These are phyloP conservation scores for Galeopsomyia nigrocyanea DNA, from an alignment of 2,888 invertebrate species.

Conservation along the genomic window DNA sequence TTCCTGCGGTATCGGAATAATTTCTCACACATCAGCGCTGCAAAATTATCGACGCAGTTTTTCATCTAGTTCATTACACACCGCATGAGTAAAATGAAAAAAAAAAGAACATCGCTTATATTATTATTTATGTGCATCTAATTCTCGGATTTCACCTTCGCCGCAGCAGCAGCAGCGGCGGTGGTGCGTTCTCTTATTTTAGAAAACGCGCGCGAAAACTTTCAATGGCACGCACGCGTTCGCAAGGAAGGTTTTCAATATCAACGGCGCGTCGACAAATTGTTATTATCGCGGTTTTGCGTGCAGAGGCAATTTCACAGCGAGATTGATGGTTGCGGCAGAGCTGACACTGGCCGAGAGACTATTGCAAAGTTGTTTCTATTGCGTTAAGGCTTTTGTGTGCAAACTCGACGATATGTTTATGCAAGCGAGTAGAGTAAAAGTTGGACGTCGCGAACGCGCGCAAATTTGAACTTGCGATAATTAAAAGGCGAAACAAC, in stretches of 20 bases:
- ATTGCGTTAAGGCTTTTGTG: too few relatives aligned
- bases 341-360: neutral
- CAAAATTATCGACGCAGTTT: slow-evolving; percentile 21
- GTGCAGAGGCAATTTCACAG: neutral
- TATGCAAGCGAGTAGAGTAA: too few relatives aligned
- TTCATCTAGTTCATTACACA: slow-evolving; percentile 1
- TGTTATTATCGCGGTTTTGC: slow-evolving; percentile 11
- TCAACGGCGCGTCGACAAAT: slow-evolving; percentile 15
- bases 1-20: slow-evolving; percentile 19
- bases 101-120: neutral
- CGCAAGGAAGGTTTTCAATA: neutral
- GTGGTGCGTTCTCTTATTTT: slow-evolving; percentile 27
- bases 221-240: neutral
- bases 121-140: slow-evolving; percentile 28
- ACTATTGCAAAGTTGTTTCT: too few relatives aligned
- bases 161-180: too few relatives aligned
- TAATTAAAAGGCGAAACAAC: too few relatives aligned
- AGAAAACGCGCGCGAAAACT: slow-evolving; percentile 28
- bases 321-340: slow-evolving; percentile 21
- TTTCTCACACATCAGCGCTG: slow-evolving; percentile 27
- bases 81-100: slow-evolving; percentile 5
- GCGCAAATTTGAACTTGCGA: too few relatives aligned
- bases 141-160: slow-evolving; percentile 20
- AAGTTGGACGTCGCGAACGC: too few relatives aligned
- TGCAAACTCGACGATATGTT: too few relatives aligned